Evolutionary conservation across 2,113 vertebrate genomes (phyloP), one percentile per base, ranked within the genome.

Genomic region (Gavialis gangeticus): DNA sequence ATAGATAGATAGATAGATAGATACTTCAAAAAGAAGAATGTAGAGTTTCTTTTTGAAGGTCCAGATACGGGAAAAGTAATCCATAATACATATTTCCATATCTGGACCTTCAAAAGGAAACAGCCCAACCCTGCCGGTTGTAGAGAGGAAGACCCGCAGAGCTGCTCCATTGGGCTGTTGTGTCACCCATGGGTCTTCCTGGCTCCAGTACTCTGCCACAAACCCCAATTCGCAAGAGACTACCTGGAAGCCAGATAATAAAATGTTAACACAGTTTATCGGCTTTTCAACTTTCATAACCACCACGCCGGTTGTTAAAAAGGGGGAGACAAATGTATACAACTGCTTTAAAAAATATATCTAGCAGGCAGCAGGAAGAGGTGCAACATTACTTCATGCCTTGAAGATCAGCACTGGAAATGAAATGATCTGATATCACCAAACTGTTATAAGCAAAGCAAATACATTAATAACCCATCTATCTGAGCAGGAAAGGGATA

Each of bases 391-490:
- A n/a, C 77, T 34, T 6, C 37, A 0, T 1, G 2, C n/a, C 71
- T 46, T 10, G 13, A 3, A 17, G 30, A 3, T 14, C 84, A 66
- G 92, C 82, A 59, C 88, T 16, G 79, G 2, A 6, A 2, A 69
- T 46, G 1, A 4, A 84, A 59, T 21, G 59, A 46, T 64, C 82
- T 6, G 58, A 85, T 54, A 30, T 78, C 67, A 75, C 91, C 87
- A 2, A 28, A 79, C n/a, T 86, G 19, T 59, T 88, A 62, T 69
- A 93, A 88, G 93, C 56, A 5, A 30, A 82, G 55, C 14, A 46
- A 46, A 9, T 46, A 46, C 46, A 46, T 46, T 9, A 46, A 46
- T 46, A 46, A 46, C 46, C 46, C 46, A 46, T 46, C 46, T 46
- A 46, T 46, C 46, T 46, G 46, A 46, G 46, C 46, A 46, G 46